phyloP scores from a whole-genome alignment of 64 coral and sea anemone genomes.

The Exaiptasia diaphana region DNA sequence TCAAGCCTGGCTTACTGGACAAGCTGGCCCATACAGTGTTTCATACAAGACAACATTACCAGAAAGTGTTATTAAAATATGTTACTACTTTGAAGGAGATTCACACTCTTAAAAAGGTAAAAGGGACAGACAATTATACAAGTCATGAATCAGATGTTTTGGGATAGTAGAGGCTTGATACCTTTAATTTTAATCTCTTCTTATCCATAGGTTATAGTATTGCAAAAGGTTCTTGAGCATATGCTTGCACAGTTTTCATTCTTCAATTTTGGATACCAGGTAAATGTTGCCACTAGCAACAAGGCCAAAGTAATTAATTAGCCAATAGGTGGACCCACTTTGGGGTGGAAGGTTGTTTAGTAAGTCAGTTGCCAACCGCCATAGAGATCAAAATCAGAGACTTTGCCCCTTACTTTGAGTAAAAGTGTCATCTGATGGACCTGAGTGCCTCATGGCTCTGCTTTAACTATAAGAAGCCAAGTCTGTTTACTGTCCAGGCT shows the following conservation, averaged over 20 bases:
- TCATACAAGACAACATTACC: constrained; percentile 81
- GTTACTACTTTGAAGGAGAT: constrained; percentile 85
- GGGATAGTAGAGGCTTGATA: not conserved
- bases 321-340: no score
- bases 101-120: constrained; percentile 88
- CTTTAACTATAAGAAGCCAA: no score
- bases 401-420: no score
- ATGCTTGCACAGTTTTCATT: constrained; percentile 96
- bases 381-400: no score
- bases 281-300: no score
- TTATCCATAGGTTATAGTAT: constrained; percentile 67
- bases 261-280: constrained; percentile 99
- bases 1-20: constrained; percentile 58
- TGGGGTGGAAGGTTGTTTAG: no score
- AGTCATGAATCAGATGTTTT: not conserved
- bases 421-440: no score
- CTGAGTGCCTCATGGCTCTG: no score
- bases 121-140: not conserved
- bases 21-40: constrained; percentile 79
- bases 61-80: constrained; percentile 79
- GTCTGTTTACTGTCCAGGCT: no score
- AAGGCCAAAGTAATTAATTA: no score
- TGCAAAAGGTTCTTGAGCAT: constrained; percentile 92
- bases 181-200: not conserved
- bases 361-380: no score